Conservation (phyloP, 2,797 vertebrate species). For the Sebastes wilsoni region DNA sequence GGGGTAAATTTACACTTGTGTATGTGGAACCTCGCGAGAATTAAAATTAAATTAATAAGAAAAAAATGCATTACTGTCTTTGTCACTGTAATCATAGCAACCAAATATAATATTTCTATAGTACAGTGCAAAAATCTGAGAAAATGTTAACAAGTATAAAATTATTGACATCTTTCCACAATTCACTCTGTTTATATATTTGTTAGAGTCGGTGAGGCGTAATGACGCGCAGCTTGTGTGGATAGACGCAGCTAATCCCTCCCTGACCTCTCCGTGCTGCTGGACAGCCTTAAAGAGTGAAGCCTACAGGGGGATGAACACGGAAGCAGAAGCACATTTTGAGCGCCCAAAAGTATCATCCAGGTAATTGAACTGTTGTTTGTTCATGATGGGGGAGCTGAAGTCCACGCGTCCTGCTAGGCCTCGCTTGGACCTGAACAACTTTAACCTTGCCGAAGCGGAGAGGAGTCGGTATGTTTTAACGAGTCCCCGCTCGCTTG, state of each 20-base stretch:
- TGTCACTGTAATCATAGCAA: no score
- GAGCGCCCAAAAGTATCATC: background rate
- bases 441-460: conserved; percentile 51
- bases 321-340: background rate
- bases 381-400: conserved; percentile 64
- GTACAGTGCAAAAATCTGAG: no score
- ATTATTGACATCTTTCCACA: no score
- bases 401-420: conserved; percentile 29
- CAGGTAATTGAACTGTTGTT: background rate
- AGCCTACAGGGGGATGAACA: background rate
- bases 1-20: no score
- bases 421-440: conserved; percentile 66
- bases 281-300: background rate
- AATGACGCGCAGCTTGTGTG: background rate
- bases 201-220: background rate
- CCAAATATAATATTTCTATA: no score
- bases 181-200: no score
- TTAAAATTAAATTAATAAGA: no score
- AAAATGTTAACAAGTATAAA: no score
- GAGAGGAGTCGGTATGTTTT: conserved; percentile 61
- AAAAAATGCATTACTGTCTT: no score
- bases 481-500: conserved; percentile 67
- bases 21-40: no score
- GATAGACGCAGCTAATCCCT: conserved; percentile 58
- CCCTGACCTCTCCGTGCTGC: conserved; percentile 29